Conservation (phyloP, 1,140 invertebrate species). For the Amphibalanus amphitrite region DNA sequence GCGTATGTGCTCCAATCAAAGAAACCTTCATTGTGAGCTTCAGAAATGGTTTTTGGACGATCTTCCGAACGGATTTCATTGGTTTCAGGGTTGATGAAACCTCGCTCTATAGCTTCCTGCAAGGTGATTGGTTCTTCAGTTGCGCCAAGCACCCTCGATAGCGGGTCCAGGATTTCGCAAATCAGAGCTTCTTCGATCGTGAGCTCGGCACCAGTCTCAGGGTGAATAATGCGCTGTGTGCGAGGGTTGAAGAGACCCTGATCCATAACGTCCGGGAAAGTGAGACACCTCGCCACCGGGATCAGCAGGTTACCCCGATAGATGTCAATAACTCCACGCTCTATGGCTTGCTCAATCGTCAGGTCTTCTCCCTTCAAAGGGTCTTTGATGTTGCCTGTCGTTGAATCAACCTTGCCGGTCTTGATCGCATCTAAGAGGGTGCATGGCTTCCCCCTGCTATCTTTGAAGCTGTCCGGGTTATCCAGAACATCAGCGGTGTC, state of each 20-base stretch:
- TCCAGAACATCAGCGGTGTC: constrained; percentile 50
- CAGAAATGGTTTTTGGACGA: constrained; percentile 41
- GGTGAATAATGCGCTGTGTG: constrained; percentile 68
- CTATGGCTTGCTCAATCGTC: constrained; percentile 63
- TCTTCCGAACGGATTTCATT: constrained; percentile 48
- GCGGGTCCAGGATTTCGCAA: constrained; percentile 67
- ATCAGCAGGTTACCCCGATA: constrained; percentile 54
- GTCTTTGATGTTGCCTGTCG: constrained; percentile 60
- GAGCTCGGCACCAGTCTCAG: constrained; percentile 58
- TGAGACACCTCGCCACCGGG: constrained; percentile 58
- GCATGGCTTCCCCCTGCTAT: constrained; percentile 36
- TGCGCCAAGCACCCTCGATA: constrained; percentile 40
- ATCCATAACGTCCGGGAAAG: constrained; percentile 57
- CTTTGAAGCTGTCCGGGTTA: constrained; percentile 34
- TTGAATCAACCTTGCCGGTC: constrained; percentile 50
- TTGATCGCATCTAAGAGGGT: constrained; percentile 57
- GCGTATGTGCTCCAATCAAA: constrained; percentile 27
- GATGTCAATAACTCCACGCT: constrained; percentile 62
- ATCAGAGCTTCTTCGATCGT: constrained; percentile 62
- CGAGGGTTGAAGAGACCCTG: constrained; percentile 65
- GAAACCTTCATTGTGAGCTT: constrained; percentile 35
- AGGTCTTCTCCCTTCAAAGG: constrained; percentile 57
- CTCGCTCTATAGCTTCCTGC: constrained; percentile 55
- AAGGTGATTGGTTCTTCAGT: constrained; percentile 47
- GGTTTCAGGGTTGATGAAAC: constrained; percentile 51